Conservation (phyloP, 2,888 invertebrate species). For the Hedya salicella region DNA sequence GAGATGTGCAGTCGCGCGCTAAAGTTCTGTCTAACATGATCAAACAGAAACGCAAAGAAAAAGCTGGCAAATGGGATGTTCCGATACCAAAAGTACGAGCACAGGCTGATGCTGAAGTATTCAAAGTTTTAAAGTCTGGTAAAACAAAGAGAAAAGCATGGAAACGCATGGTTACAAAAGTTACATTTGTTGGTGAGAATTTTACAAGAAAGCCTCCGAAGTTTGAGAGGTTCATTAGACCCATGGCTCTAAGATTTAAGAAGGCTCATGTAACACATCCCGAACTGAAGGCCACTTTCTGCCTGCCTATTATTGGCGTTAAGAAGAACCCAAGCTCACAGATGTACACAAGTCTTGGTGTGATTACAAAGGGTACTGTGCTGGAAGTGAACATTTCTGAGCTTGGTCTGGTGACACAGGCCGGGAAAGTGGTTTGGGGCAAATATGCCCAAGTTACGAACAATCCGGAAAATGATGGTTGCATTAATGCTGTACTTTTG, state of each 20-base stretch:
- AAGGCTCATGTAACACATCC: slow-evolving; percentile 99
- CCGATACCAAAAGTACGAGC: slow-evolving; percentile 99
- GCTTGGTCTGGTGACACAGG: slow-evolving; percentile 98
- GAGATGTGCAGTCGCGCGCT: slow-evolving; percentile 96
- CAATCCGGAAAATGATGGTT: slow-evolving; percentile 99
- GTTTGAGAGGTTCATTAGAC: slow-evolving; percentile 98
- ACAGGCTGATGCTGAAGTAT: slow-evolving; percentile 98
- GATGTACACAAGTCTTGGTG: slow-evolving; percentile 98
- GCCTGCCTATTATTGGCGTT: slow-evolving; percentile 98
- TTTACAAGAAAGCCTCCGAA: slow-evolving; percentile 99
- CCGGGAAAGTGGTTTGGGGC: slow-evolving; percentile 99
- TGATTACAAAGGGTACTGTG: slow-evolving; percentile 99
- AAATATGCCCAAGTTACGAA: slow-evolving; percentile 99
- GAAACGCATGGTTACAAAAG: slow-evolving; percentile 99
- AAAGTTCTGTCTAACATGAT: slow-evolving; percentile 99
- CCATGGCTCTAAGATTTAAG: slow-evolving; percentile 98
- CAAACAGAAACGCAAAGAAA: slow-evolving; percentile 99
- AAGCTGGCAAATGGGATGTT: slow-evolving; percentile 99
- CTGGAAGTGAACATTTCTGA: slow-evolving; percentile 99
- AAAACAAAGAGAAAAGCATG: slow-evolving; percentile 98
- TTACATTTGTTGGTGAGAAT: slow-evolving; percentile 98
- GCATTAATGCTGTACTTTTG: slow-evolving; percentile 98
- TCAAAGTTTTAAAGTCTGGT: slow-evolving; percentile 95
- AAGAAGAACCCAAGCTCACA: slow-evolving; percentile 99
- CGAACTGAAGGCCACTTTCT: slow-evolving; percentile 98